These are phyloP conservation scores for Ochropleura leucogaster DNA, from an alignment of 2,888 invertebrate species.

Conservation along the genomic window DNA sequence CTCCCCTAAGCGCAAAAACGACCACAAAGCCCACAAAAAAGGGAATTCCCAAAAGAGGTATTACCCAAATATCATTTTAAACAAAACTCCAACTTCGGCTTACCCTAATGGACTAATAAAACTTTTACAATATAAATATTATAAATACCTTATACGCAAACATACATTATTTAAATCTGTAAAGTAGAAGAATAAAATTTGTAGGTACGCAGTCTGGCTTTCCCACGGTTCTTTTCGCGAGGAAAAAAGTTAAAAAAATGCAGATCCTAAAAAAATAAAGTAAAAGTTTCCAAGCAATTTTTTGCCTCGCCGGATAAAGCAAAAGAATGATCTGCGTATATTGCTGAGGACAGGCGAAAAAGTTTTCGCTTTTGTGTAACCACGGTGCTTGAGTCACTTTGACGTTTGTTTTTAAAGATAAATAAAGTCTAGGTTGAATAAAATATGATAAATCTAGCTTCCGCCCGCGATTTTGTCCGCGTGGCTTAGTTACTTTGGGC, in stretches of 20 bases:
- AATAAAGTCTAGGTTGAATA: background rate
- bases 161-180: constrained; percentile 50
- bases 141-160: constrained; percentile 46
- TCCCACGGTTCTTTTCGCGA: constrained; percentile 45
- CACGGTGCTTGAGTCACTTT: constrained; percentile 33
- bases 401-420: constrained; percentile 22
- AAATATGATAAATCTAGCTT: too few species aligned
- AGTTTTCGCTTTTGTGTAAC: constrained; percentile 51
- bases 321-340: constrained; percentile 66
- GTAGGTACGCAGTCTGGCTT: constrained; percentile 37
- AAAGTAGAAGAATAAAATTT: constrained; percentile 45
- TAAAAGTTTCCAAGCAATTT: constrained; percentile 67
- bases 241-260: constrained; percentile 59
- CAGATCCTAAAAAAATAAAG: constrained; percentile 61
- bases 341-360: constrained; percentile 55
- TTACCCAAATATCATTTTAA: constrained; percentile 26
- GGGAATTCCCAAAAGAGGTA: constrained; percentile 15
- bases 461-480: too few species aligned
- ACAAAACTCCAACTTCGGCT: constrained; percentile 6
- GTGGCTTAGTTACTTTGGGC: too few species aligned
- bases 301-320: constrained; percentile 67
- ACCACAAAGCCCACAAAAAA: background rate
- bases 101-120: constrained; percentile 37
- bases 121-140: constrained; percentile 51
- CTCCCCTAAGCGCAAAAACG: too few species aligned